Evolutionary conservation across 1,140 invertebrate genomes (phyloP), one percentile per base, ranked within the genome.

Genomic region (Sinonovacula constricta): DNA sequence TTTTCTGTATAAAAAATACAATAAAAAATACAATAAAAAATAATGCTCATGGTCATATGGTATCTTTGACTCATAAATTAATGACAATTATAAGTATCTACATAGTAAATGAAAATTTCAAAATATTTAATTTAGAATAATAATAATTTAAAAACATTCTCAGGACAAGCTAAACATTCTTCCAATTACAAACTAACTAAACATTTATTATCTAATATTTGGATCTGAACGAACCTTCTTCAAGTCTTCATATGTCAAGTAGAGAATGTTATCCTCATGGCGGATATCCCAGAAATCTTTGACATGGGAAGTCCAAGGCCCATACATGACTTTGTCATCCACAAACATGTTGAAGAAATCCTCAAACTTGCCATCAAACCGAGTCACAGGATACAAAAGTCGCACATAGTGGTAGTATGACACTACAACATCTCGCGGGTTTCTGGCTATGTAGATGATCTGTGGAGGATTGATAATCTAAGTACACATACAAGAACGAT

Each of bases 341-440:
- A 94, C 90, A 86, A 96, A 97, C 86, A 94, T 94, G 45, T 95
- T 90, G 93, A 94, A 96, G 89, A 94, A 97, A 53, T 93, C 93
- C 79, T 93, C 91, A 84, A 97, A 96, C 83, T 95, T 93, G 2
- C 95, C 95, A 7, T 90, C 83, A 84, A 94, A 97, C 30, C 94
- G 94, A 14, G 54, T 49, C 3, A 65, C 65, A 10, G 87, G 78
- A 7, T 82, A 88, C 7, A 92, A 67, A 87, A 91, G 89, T 26
- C 89, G 93, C 81, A 94, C 94, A 86, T 97, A 97, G 89, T 98
- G 94, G 88, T 95, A 98, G 87, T 95, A 98, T 0, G 97, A 98
- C 0, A 99, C 96, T 57, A 95, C 95, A 75, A 95, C 94, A 87
- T 99, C 97, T 90, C 98, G 99, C 1, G 97, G 97, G 92, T 99